Conservation (phyloP, 2,888 invertebrate species). For the Bimastos eiseni region DNA sequence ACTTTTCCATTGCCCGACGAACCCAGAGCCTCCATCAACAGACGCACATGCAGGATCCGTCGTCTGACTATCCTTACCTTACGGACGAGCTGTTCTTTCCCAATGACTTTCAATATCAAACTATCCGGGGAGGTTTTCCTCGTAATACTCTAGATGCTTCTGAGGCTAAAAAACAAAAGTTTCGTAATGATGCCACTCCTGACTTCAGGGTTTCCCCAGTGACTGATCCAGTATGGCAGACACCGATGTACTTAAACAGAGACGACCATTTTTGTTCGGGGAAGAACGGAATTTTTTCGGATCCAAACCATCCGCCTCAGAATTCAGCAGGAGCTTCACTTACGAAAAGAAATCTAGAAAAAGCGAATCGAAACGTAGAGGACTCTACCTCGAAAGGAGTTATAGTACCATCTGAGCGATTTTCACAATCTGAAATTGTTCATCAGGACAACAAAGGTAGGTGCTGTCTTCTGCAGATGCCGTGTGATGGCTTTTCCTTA, state of each 20-base stretch:
- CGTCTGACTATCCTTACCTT: neutral
- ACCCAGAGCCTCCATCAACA: neutral
- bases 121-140: neutral
- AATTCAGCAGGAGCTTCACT: neutral
- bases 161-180: neutral
- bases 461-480: neutral
- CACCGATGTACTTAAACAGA: neutral
- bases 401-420: neutral
- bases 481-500: neutral
- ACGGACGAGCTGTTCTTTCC: neutral
- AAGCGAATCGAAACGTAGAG: neutral
- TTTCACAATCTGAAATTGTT: neutral
- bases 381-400: neutral
- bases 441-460: neutral
- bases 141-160: neutral
- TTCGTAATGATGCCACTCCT: neutral
- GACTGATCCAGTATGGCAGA: neutral
- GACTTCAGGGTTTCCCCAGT: neutral
- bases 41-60: neutral
- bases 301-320: neutral
- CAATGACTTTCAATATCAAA: neutral
- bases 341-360: neutral
- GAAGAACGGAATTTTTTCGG: neutral
- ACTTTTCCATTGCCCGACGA: neutral
- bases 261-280: neutral